Percentiles rank a stretch among this genome's conserved stretches.
Evolutionary conservation across 1,140 invertebrate genomes (phyloP).

Genomic region (Leptoteleia sp.): DNA sequence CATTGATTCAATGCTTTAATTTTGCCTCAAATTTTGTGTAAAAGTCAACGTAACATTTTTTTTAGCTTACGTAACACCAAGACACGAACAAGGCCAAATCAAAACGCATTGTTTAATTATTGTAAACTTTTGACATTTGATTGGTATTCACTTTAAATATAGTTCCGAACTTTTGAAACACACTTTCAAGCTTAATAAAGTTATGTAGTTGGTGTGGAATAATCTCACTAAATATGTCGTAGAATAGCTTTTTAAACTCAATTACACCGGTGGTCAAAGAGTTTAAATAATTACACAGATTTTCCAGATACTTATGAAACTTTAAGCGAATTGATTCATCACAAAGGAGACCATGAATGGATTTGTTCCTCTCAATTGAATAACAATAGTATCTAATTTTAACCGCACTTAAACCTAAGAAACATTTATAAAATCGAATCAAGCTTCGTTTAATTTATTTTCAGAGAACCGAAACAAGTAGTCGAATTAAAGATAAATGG

Average conservation of each 20-base stretch:
- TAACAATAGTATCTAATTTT: slow-evolving; percentile 28
- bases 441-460: slow-evolving; percentile 34
- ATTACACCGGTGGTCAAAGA: slow-evolving; percentile 53
- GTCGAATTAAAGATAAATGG: slow-evolving; percentile 79
- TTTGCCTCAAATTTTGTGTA: too few species aligned
- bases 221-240: slow-evolving; percentile 58
- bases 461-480: slow-evolving; percentile 63
- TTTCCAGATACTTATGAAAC: slow-evolving; percentile 36
- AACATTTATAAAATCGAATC: background rate
- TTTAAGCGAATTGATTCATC: slow-evolving; percentile 52
- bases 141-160: slow-evolving; percentile 57
- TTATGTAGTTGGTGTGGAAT: slow-evolving; percentile 52
- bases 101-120: slow-evolving; percentile 49
- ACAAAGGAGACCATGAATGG: slow-evolving; percentile 13
- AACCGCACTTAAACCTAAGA: slow-evolving; percentile 2
- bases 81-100: slow-evolving; percentile 5
- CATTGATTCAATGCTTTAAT: background rate
- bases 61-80: background rate
- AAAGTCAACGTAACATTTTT: too few species aligned
- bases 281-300: slow-evolving; percentile 51
- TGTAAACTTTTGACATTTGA: slow-evolving; percentile 56
- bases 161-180: slow-evolving; percentile 57
- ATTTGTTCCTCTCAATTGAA: slow-evolving; percentile 27
- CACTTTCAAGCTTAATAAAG: slow-evolving; percentile 50
- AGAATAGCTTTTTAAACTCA: slow-evolving; percentile 60